phyloP scores from a whole-genome alignment of 2,888 invertebrate species.

The Frankliniella intonsa region DNA sequence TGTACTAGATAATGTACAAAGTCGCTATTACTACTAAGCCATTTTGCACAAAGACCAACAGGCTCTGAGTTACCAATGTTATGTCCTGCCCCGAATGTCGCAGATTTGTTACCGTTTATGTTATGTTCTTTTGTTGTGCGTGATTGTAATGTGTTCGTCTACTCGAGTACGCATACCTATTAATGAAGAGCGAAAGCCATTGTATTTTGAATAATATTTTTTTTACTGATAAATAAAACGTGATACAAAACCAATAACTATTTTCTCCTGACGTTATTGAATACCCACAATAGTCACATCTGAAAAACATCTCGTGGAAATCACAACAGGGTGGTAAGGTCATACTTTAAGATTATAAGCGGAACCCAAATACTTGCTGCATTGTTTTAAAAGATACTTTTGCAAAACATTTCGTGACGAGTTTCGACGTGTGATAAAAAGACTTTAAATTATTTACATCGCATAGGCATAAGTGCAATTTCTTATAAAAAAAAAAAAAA shows the following conservation, averaged over 20 bases:
- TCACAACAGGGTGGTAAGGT: too few species aligned
- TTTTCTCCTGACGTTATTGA: not conserved
- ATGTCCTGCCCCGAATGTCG: not conserved
- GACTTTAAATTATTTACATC: too few species aligned
- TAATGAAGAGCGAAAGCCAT: not conserved
- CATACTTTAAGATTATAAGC: too few species aligned
- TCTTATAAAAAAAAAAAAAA: too few species aligned
- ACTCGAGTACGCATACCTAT: not conserved
- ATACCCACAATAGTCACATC: too few species aligned
- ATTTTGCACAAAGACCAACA: not conserved
- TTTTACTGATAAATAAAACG: constrained; percentile 19
- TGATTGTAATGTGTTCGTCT: constrained; percentile 4
- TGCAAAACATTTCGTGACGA: too few species aligned
- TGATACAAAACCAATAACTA: not conserved
- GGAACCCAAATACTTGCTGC: too few species aligned
- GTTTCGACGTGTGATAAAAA: too few species aligned
- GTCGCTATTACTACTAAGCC: too few species aligned
- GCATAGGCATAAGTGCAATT: too few species aligned
- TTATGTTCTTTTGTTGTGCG: not conserved
- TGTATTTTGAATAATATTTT: constrained; percentile 17
- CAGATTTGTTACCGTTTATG: constrained; percentile 3
- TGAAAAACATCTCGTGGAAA: too few species aligned
- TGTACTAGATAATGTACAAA: not conserved
- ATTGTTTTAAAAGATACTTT: too few species aligned
- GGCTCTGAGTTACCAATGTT: not conserved